Evolutionary conservation across 2,797 vertebrate genomes (phyloP), one percentile per base, ranked within the genome.

Genomic region (Channallabes apus): DNA sequence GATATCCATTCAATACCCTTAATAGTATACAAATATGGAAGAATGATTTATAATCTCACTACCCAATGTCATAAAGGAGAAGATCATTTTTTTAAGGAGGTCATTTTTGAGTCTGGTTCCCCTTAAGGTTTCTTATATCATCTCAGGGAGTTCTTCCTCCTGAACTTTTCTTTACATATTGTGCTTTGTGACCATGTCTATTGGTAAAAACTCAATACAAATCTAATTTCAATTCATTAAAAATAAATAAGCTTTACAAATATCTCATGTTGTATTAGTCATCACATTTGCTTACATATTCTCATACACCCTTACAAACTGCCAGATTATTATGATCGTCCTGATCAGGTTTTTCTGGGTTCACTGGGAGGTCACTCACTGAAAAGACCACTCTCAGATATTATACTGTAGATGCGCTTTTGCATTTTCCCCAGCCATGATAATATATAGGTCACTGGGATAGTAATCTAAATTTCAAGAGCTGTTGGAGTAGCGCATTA

Each of bases 371-470:
- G 88, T 78, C 84, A 89, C 69, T 61, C 68, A 68, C 67, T 75
- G 90, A 88, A 90, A 89, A 87, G 85, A 76, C 32, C 27, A 22
- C 83, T 85, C 88, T 90, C 87, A 84, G 73, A 87, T 79, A 54
- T 54, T n/a, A n/a, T n/a, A n/a, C n/a, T 54, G 51, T 54, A 69
- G 54, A 24, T 18, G 17, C 12, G n/a, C 54, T 56, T 71, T 51
- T 78, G 79, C 65, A 75, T 84, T 77, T 82, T 84, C 27, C 82
- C 59, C 22, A 51, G 83, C 46, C 51, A 77, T 18, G 61, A 29
- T 54, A 80, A 84, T 72, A 88, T 87, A 80, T 87, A 85, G 82
- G 81, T 89, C 83, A 90, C 65, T 90, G 64, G 83, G 86, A 85
- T 88, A 85, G 86, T 79, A 84, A 86, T 73, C 27, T 22, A 64